phyloP scores from a whole-genome alignment of 2,797 vertebrate genomes.

The Acanthiza pusilla region DNA sequence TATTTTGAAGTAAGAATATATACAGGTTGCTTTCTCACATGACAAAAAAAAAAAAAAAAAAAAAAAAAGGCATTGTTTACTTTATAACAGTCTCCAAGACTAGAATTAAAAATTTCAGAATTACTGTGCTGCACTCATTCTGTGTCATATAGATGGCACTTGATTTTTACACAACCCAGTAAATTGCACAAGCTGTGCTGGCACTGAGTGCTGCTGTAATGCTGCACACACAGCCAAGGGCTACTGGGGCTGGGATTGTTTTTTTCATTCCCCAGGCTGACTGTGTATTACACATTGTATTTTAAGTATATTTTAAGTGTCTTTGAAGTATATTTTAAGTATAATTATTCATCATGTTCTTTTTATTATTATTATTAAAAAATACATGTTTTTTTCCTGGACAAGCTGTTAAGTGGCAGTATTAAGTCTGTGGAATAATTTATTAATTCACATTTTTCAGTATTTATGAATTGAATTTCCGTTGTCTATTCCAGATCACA shows the following conservation, averaged over 20 bases:
- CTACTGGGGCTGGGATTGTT: not conserved
- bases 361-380: not conserved
- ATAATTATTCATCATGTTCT: fast-evolving
- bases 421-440: not conserved
- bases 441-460: not conserved
- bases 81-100: not conserved
- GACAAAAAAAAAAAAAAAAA: too few species aligned
- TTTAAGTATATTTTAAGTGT: too few species aligned
- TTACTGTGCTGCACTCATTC: not conserved
- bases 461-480: not conserved
- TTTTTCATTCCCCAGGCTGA: too few species aligned
- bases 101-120: not conserved
- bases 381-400: not conserved
- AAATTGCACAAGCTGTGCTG: not conserved
- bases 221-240: not conserved
- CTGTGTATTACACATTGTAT: too few species aligned
- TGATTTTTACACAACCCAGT: not conserved
- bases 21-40: too few species aligned
- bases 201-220: not conserved
- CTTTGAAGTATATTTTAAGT: not conserved
- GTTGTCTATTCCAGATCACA: not conserved
- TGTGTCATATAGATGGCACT: not conserved
- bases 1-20: too few species aligned
- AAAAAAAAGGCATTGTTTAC: not conserved
- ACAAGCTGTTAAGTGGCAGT: fast-evolving